A percentile compares a stretch with the other conserved stretches of the same genome.
phyloP scores from a whole-genome alignment of 2,797 vertebrate genomes.

The Labeo calbasu region DNA sequence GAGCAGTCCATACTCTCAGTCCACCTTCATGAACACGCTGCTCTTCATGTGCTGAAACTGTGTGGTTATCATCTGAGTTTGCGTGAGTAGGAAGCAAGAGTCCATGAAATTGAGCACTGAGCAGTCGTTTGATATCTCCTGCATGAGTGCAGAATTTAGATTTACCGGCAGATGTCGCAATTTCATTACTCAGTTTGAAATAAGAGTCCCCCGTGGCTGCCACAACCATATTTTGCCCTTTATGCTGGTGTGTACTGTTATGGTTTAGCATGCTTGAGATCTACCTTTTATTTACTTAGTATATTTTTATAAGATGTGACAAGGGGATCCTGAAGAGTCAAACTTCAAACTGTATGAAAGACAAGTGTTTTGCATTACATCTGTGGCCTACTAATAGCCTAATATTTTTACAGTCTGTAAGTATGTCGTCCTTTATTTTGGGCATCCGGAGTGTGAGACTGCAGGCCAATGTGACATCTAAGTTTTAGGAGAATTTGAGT shows the following conservation, averaged over 20 bases:
- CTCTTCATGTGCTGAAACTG: background rate
- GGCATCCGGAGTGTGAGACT: background rate
- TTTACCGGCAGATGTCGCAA: conserved; percentile 54
- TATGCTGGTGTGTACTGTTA: background rate
- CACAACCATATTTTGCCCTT: background rate
- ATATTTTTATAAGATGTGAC: background rate
- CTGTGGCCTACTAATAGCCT: background rate
- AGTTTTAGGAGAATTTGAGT: background rate
- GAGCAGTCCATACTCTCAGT: background rate
- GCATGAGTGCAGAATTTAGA: too few relatives aligned
- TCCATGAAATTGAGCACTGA: background rate
- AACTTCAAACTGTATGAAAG: background rate
- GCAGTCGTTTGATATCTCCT: background rate
- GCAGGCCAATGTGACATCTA: background rate
- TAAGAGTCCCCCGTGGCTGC: too few relatives aligned
- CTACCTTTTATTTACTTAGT: background rate
- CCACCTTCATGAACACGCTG: background rate
- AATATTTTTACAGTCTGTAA: background rate
- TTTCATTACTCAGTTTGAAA: conserved; percentile 16
- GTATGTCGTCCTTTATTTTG: background rate
- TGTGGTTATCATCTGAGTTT: background rate
- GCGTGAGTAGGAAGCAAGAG: background rate
- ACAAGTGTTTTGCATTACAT: background rate
- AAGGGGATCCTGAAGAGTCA: background rate
- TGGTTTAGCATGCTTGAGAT: background rate